These are phyloP conservation scores for Diacarnus erythraeanus DNA, from an alignment of 37 sponge, comb jelly and placozoan species.

Conservation along the genomic window DNA sequence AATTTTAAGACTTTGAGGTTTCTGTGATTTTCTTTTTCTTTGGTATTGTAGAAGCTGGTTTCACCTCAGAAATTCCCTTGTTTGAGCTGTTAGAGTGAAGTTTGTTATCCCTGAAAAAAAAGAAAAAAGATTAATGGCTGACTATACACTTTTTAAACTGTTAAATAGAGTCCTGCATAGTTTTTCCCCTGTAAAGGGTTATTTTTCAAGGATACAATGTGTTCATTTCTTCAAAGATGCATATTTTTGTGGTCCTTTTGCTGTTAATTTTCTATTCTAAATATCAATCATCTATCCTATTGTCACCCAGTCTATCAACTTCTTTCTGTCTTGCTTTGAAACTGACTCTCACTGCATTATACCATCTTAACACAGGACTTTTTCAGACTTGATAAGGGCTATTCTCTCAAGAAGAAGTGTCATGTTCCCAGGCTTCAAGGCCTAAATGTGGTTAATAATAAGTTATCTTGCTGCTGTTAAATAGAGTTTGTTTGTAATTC, in stretches of 20 bases:
- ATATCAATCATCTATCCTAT: not conserved
- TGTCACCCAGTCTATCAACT: not conserved
- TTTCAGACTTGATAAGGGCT: no score
- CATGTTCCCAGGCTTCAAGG: no score
- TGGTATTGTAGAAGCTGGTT: not conserved
- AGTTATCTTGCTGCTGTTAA: no score
- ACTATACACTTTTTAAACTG: not conserved
- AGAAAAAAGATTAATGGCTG: not conserved
- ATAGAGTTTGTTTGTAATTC: no score
- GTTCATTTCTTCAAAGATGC: not conserved
- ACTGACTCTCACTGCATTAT: no score
- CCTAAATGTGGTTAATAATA: no score
- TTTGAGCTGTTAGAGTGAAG: no score
- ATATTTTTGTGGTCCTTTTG: not conserved
- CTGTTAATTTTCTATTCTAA: not conserved
- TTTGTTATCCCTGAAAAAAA: not conserved
- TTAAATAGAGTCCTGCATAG: not conserved
- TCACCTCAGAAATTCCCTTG: not conserved
- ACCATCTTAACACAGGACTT: no score
- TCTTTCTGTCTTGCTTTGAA: no score
- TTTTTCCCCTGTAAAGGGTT: not conserved
- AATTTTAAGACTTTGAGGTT: no score
- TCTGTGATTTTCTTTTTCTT: not conserved
- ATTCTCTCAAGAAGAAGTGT: no score
- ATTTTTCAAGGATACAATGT: not conserved